Evolutionary conservation across 2,797 vertebrate species (phyloP), one percentile per base, ranked within the genome.

Genomic region (Chromobotia macracanthus): DNA sequence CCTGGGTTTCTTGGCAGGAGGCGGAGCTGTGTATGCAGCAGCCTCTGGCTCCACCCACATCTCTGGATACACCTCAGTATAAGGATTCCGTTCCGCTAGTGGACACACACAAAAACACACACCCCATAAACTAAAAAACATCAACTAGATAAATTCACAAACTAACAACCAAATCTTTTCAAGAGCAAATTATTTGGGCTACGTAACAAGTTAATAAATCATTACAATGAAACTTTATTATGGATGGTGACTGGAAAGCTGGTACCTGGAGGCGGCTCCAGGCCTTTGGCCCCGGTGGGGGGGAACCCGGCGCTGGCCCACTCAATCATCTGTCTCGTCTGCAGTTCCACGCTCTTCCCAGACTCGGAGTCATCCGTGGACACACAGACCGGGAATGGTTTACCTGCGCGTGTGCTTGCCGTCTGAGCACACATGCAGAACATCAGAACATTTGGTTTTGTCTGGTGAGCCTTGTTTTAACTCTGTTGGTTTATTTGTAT

Each of bases 1-100:
- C 68, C 97, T 92, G 3, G 96, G 95, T 69, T 97, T 98, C 90
- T 99, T 99, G 83, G 96, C 91, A 41, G 97, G 95, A 1, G 97
- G 97, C 35, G 93, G 92, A 2, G 96, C 96, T 0, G 94, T 92
- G 51, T 98, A 98, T 0, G 96, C 92, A 0, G 95, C 96, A 0
- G 96, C 95, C 87, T 99, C 97, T 0, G 96, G 96, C 84, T 98
- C 97, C 0, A 94, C 91, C 97, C 96, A 98, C 93, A 97, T 97
- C 87, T 99, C 97, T 5, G 95, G 95, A 92, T 98, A 98, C 87
- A 97, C 96, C 84, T 98, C 96, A 87, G 98, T 99, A 86, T 98
- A 98, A 18, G 96, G 95, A 84, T 95, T 97, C 69, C 95, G 91
- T 82, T 99, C 97, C 83, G 97, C 97, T 99, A 87, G 82, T 72